phyloP scores from a whole-genome alignment of 2,113 vertebrate species.

The Oceanodroma tethys region DNA sequence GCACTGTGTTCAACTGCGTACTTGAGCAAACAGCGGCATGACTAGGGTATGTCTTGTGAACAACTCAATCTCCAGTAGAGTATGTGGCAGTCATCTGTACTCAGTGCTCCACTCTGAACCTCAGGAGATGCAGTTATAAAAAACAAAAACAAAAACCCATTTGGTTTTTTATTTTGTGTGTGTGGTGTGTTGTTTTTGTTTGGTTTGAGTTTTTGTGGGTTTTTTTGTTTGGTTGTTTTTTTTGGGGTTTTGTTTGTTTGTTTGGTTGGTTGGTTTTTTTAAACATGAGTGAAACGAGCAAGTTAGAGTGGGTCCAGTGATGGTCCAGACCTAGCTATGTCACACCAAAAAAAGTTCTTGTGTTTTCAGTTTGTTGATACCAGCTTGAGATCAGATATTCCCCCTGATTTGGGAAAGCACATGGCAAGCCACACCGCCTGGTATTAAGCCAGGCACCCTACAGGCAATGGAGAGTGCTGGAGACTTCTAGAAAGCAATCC shows the following conservation, averaged over 20 bases:
- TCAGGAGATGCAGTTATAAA: not conserved
- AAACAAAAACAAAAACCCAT: too few species aligned
- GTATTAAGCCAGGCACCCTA: not conserved
- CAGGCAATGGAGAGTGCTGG: not conserved
- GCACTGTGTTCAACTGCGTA: accelerated
- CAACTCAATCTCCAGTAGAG: not conserved
- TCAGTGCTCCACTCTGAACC: not conserved
- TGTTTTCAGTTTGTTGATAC: not conserved
- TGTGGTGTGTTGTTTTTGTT: too few species aligned
- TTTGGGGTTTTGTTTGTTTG: too few species aligned
- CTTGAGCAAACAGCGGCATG: not conserved
- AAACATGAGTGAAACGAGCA: not conserved
- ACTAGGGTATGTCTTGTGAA: not conserved
- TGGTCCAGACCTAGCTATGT: not conserved
- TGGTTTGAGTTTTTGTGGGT: not conserved
- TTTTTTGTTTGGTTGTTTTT: too few species aligned
- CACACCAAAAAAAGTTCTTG: not conserved
- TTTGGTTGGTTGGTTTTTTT: too few species aligned
- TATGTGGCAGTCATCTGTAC: accelerated
- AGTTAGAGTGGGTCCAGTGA: not conserved
- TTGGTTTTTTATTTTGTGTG: too few species aligned
- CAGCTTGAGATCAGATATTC: not conserved
- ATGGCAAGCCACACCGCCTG: not conserved
- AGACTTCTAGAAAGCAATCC: not conserved
- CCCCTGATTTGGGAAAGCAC: not conserved